These are phyloP conservation scores for Plutomurus gul DNA, from an alignment of 1,140 invertebrate species.

Conservation along the genomic window DNA sequence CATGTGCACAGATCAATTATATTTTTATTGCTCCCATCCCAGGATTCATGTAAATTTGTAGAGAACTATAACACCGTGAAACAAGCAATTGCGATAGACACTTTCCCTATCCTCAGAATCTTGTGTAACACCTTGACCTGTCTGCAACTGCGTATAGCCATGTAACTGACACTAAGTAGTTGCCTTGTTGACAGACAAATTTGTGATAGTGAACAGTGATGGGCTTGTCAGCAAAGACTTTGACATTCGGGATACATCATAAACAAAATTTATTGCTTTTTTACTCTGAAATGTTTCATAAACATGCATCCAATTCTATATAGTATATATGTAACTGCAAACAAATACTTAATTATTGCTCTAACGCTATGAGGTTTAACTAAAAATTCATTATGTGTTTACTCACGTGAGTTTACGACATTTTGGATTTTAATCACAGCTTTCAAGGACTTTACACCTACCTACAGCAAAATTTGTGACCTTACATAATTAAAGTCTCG, in stretches of 20 bases:
- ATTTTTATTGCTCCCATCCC: slow-evolving; percentile 19
- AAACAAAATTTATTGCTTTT: slow-evolving; percentile 25
- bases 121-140: neutral
- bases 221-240: neutral
- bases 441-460: too few relatives aligned
- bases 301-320: neutral
- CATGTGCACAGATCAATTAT: slow-evolving; percentile 30
- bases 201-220: neutral
- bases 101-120: neutral
- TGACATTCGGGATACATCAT: neutral
- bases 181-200: neutral
- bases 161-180: neutral
- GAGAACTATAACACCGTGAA: too few relatives aligned
- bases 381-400: too few relatives aligned
- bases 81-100: neutral
- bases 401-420: too few relatives aligned
- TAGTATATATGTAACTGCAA: neutral
- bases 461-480: too few relatives aligned
- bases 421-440: too few relatives aligned
- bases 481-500: too few relatives aligned
- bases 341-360: neutral
- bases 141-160: neutral
- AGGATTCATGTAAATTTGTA: too few relatives aligned
- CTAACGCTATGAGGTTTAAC: too few relatives aligned
- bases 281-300: neutral